These are phyloP conservation scores for Leptestheria dahalacensis DNA, from an alignment of 1,140 invertebrate species.

Conservation along the genomic window DNA sequence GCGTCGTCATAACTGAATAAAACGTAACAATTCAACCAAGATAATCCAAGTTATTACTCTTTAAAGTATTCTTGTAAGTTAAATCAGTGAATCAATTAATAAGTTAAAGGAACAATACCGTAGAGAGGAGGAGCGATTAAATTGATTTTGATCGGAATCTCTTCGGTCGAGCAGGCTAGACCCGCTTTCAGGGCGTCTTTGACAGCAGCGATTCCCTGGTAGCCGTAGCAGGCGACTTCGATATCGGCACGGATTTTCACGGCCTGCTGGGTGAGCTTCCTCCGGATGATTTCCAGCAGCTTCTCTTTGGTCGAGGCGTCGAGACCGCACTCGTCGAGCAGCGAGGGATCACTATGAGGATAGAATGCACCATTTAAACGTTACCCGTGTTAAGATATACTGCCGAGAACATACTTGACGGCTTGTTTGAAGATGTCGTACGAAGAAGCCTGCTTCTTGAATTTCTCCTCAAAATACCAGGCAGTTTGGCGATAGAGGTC, in stretches of 20 bases:
- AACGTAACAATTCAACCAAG: constrained; percentile 14
- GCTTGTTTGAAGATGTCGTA: constrained; percentile 99
- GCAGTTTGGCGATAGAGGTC: constrained; percentile 95
- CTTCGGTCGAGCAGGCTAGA: constrained; percentile 76
- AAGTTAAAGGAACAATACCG: constrained; percentile 35
- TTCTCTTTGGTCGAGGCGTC: constrained; percentile 85
- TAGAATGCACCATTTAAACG: constrained; percentile 24
- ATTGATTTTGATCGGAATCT: constrained; percentile 96
- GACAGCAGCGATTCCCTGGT: constrained; percentile 98
- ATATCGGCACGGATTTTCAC: constrained; percentile 96
- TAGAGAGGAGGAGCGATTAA: constrained; percentile 95
- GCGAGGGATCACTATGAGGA: constrained; percentile 61
- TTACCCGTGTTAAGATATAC: constrained; percentile 9
- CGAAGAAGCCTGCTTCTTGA: constrained; percentile 85
- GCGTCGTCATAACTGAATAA: constrained; percentile 84
- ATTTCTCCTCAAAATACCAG: constrained; percentile 97
- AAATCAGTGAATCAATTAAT: constrained; percentile 14
- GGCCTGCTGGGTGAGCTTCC: constrained; percentile 92
- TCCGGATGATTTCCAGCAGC: constrained; percentile 83
- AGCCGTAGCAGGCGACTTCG: constrained; percentile 95
- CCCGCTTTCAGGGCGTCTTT: constrained; percentile 85
- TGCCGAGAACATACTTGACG: constrained; percentile 56
- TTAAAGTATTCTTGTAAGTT: constrained; percentile 10
- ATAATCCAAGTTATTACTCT: not conserved
- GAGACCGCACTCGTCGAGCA: constrained; percentile 90